A percentile compares a stretch with the other conserved stretches of the same genome.
phyloP scores from a whole-genome alignment of 2,797 vertebrate species.

The Graptemys geographica region DNA sequence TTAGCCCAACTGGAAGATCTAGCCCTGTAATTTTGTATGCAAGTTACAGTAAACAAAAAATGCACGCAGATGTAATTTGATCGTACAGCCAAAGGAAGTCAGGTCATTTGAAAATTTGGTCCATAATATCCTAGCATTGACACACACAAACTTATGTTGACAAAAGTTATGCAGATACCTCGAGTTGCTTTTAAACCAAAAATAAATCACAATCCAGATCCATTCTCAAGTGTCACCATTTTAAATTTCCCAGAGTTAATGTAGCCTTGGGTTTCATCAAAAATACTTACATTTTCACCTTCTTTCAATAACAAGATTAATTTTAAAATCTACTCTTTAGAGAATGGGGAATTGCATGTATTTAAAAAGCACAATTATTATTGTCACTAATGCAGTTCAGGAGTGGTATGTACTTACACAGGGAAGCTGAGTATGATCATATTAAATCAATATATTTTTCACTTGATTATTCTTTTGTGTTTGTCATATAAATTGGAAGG shows the following conservation, averaged over 20 bases:
- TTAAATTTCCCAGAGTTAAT: neutral
- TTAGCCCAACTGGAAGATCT: neutral
- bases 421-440: conserved; percentile 44
- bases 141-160: neutral
- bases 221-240: neutral
- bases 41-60: neutral
- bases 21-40: neutral
- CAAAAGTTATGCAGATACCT: neutral
- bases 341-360: neutral
- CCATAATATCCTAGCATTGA: neutral
- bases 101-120: neutral
- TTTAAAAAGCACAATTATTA: conserved; percentile 45
- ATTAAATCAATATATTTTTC: conserved; percentile 74
- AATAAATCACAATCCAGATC: neutral
- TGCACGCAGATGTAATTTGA: neutral
- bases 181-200: fast-evolving
- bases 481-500: conserved; percentile 76
- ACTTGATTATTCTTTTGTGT: conserved; percentile 73
- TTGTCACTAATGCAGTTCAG: conserved; percentile 34
- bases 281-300: neutral
- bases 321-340: neutral
- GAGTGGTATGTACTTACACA: conserved; percentile 44
- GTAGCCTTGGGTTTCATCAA: neutral
- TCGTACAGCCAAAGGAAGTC: neutral
- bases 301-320: conserved; percentile 24